Evolutionary conservation across 2,797 vertebrate genomes (phyloP).

Genomic region (Trematomus bernacchii): DNA sequence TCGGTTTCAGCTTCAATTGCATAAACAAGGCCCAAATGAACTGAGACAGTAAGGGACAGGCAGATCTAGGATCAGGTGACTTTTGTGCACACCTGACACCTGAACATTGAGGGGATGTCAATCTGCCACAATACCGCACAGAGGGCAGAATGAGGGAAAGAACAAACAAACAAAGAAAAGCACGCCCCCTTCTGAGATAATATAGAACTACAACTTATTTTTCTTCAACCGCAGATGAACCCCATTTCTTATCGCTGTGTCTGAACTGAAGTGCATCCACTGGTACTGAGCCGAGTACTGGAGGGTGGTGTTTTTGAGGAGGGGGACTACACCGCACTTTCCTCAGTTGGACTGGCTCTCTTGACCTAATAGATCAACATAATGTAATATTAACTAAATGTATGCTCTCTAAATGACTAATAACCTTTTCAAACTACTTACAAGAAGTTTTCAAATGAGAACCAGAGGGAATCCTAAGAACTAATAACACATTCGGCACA

Average conservation of each 20-base stretch:
- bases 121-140: not conserved
- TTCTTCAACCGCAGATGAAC: not conserved
- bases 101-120: not conserved
- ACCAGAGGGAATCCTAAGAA: too few relatives aligned
- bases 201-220: slow-evolving; percentile 8
- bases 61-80: not conserved
- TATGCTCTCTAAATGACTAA: too few relatives aligned
- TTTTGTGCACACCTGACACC: not conserved
- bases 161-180: not conserved
- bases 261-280: not conserved
- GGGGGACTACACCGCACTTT: too few relatives aligned
- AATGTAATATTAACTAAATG: too few relatives aligned
- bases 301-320: too few relatives aligned
- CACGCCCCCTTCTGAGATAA: slow-evolving; percentile 25
- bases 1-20: not conserved
- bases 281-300: not conserved
- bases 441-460: too few relatives aligned
- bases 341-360: too few relatives aligned
- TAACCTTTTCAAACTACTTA: too few relatives aligned
- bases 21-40: not conserved
- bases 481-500: too few relatives aligned
- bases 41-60: not conserved
- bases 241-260: not conserved
- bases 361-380: too few relatives aligned
- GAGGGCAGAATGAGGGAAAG: not conserved